Conservation (phyloP, 2,113 vertebrate genomes). For the Sigmodon hispidus region DNA sequence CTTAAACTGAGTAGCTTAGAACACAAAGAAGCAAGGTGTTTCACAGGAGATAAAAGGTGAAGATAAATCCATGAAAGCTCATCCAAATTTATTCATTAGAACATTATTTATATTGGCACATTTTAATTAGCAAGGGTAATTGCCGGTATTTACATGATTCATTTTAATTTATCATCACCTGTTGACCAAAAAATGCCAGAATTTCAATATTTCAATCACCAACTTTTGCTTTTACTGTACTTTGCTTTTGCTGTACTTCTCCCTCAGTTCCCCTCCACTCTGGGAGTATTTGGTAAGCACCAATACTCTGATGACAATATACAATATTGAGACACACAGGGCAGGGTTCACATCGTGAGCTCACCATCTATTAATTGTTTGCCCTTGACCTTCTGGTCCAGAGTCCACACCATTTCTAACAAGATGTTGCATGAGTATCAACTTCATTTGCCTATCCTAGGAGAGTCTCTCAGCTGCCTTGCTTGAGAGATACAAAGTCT, state of each 20-base stretch:
- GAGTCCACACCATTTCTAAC: not conserved
- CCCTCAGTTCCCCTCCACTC: too few species aligned
- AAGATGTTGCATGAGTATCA: not conserved
- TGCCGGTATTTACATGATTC: not conserved
- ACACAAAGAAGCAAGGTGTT: not conserved
- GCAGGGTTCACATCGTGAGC: constrained; percentile 3
- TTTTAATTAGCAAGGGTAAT: constrained; percentile 21
- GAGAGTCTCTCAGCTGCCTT: not conserved
- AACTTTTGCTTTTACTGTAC: too few species aligned
- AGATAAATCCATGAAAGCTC: not conserved
- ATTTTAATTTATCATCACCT: not conserved
- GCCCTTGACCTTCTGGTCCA: not conserved
- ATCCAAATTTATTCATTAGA: not conserved
- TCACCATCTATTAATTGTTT: not conserved
- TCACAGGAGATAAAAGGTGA: not conserved
- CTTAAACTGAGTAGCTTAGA: constrained; percentile 20
- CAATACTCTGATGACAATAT: not conserved
- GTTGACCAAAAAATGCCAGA: constrained; percentile 3
- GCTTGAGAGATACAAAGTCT: not conserved
- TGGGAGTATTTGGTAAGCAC: not conserved
- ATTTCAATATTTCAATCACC: constrained; percentile 11
- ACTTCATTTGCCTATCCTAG: not conserved
- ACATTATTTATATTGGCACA: constrained; percentile 24
- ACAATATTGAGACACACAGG: not conserved
- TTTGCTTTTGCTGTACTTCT: too few species aligned